These are phyloP conservation scores for Centruroides sculpturatus DNA, from an alignment of 1,140 invertebrate genomes.

Conservation along the genomic window DNA sequence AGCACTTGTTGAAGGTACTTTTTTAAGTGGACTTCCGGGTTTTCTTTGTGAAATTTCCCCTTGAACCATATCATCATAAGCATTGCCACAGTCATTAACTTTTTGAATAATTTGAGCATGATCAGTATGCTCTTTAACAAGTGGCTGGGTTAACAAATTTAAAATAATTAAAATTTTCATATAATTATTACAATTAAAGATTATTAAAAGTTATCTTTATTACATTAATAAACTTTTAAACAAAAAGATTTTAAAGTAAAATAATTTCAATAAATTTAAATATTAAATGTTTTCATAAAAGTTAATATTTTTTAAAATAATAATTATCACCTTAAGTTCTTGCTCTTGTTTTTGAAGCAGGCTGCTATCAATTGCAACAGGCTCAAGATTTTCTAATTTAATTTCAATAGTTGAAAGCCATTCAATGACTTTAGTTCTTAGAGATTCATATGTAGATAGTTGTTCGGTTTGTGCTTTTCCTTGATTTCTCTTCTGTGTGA, in stretches of 20 bases:
- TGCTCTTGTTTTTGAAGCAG: slow-evolving; percentile 65
- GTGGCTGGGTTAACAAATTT: slow-evolving; percentile 37
- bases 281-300: too few relatives aligned
- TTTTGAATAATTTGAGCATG: slow-evolving; percentile 73
- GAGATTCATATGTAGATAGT: slow-evolving; percentile 62
- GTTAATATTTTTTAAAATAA: too few relatives aligned
- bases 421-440: slow-evolving; percentile 64
- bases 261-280: too few relatives aligned
- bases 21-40: slow-evolving; percentile 5
- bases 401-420: slow-evolving; percentile 72
- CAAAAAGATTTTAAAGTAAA: too few relatives aligned
- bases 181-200: not conserved
- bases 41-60: slow-evolving; percentile 47
- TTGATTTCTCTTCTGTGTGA: slow-evolving; percentile 70
- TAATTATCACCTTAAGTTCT: slow-evolving; percentile 48
- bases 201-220: not conserved
- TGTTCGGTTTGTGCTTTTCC: slow-evolving; percentile 68
- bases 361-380: slow-evolving; percentile 72
- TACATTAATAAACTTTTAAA: too few relatives aligned
- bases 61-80: slow-evolving; percentile 61
- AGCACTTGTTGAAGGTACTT: not conserved
- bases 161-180: not conserved
- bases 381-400: slow-evolving; percentile 48
- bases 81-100: slow-evolving; percentile 71
- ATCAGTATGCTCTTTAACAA: slow-evolving; percentile 76